phyloP scores from a whole-genome alignment of 2,797 vertebrate species.

The Emydoidea blandingii region DNA sequence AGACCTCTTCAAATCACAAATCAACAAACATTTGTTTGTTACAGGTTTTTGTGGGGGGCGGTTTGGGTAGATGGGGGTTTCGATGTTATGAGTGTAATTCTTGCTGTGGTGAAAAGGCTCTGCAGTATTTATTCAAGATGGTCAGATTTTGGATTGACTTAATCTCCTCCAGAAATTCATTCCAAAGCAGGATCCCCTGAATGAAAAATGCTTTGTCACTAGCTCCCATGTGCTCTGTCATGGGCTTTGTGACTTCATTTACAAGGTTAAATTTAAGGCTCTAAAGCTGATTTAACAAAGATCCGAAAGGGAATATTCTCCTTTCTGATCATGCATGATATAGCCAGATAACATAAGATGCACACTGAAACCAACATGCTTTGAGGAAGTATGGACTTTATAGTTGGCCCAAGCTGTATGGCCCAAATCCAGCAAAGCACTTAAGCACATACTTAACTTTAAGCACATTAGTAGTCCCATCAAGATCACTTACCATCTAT shows the following conservation, averaged over 20 bases:
- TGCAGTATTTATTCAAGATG: neutral
- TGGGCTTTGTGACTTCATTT: neutral
- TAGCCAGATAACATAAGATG: neutral
- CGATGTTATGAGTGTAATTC: neutral
- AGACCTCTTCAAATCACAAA: neutral
- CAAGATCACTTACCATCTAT: conserved; percentile 87
- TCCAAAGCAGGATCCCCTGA: neutral
- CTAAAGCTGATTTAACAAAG: neutral
- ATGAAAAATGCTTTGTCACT: neutral
- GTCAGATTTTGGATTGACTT: neutral
- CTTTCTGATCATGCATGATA: neutral
- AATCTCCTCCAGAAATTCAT: neutral
- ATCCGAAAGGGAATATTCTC: neutral
- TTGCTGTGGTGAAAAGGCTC: neutral
- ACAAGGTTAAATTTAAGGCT: neutral
- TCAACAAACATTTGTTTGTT: neutral
- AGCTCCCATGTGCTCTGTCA: neutral
- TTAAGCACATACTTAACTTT: neutral
- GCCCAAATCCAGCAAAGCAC: neutral
- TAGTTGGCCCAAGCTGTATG: neutral
- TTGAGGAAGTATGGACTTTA: neutral
- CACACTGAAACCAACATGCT: neutral
- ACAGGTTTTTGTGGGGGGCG: neutral
- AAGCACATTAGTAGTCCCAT: neutral
- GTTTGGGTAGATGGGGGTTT: neutral